A percentile compares a stretch with the other conserved stretches of the same genome.
These are phyloP conservation scores for Felis catus DNA, from an alignment of 2,113 vertebrate species.

Conservation along the genomic window DNA sequence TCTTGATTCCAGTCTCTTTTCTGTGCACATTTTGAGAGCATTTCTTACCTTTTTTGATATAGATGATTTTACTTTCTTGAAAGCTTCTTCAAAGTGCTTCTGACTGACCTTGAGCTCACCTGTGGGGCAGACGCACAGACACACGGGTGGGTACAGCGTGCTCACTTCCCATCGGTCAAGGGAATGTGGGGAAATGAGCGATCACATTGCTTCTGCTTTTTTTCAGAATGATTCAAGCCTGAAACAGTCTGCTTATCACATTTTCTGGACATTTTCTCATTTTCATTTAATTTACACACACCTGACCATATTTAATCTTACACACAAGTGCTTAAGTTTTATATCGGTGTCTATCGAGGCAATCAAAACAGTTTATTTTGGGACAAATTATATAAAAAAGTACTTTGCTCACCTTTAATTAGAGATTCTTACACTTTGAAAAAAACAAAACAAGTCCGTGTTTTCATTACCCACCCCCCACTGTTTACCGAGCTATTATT, in stretches of 20 bases:
- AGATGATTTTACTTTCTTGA: conserved; percentile 92
- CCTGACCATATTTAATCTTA: background rate
- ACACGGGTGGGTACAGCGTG: background rate
- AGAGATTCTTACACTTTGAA: background rate
- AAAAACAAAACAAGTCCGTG: background rate
- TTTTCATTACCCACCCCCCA: background rate
- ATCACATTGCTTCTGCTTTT: background rate
- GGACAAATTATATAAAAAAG: background rate
- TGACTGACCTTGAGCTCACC: conserved; percentile 87
- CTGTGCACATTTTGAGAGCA: background rate
- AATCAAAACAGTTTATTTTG: background rate
- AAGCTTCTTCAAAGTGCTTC: conserved; percentile 94
- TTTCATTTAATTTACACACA: background rate
- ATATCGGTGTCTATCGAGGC: background rate
- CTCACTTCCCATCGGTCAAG: background rate
- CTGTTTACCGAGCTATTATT: background rate
- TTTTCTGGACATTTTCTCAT: background rate
- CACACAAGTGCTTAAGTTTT: background rate
- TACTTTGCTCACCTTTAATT: background rate
- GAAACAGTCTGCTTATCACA: background rate
- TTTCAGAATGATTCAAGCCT: background rate
- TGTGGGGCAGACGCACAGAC: conserved; percentile 56
- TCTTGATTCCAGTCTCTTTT: background rate
- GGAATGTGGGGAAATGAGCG: background rate
- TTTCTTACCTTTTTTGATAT: conserved; percentile 92